Base-by-base conservation (phyloP, 2,113 vertebrate genomes). In the Dipodomys merriami region DNA sequence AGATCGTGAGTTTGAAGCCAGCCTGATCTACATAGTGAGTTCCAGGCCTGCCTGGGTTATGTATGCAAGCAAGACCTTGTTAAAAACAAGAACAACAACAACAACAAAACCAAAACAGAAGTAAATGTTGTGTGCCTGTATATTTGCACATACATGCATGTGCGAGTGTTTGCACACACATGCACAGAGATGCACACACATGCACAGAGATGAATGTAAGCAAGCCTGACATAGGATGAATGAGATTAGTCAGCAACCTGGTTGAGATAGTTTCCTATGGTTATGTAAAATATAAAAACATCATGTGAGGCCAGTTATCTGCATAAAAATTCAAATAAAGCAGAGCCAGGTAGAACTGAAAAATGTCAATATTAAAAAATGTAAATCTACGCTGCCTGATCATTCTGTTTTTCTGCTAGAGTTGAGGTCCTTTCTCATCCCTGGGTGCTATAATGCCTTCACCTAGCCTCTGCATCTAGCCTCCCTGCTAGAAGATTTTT, bases 111-210 rank as follows among this genome's bases (percentile, higher is more conserved):
- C 29, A 6, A 76, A 39, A 74, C 2, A 23, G 29, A 77, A 77
- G 6, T 68, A 80, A 78, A 71, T n/a, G 44, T 27, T 39, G 9
- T 13, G 5, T 27, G 6, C 0, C 7, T 49, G 44, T 18, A 8
- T 72, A 35, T 29, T 15, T 64, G 12, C 15, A 35, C 13, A 30
- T 29, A 8, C 53, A 15, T 29, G 18, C 11, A 35, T 1, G 2
- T 1, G 44, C 1, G 1, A 15, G 20, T 2, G 9, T 10, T 5
- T 2, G 0, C 16, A 7, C 1, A 0, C 4, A 35, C 18, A 62
- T 2, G 12, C 46, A 30, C 5, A 27, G n/a, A n/a, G n/a, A n/a
- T 2, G 0, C 16, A 7, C 1, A 0, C 4, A 35, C 18, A 62
- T 2, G 12, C 46, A 30, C 5, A 27, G n/a, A n/a, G n/a, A n/a